Conservation (phyloP, 2,888 invertebrate species). For the Agonum fuliginosum region DNA sequence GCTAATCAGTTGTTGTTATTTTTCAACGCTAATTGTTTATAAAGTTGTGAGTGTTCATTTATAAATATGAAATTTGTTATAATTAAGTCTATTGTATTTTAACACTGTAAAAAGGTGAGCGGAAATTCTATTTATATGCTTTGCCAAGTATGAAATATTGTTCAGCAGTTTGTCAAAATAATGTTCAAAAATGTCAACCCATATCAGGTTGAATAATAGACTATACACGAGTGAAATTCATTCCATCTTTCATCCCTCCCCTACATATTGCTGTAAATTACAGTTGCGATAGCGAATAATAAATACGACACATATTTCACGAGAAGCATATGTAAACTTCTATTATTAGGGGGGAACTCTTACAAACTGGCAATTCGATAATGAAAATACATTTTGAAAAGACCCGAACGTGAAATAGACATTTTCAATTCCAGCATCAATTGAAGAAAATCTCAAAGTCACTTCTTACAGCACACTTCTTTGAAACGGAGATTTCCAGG, state of each 20-base stretch:
- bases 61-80: too few relatives aligned
- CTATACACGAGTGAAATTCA: background rate
- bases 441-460: slow-evolving; percentile 18
- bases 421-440: background rate
- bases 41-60: too few relatives aligned
- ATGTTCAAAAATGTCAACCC: slow-evolving; percentile 3
- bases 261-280: background rate
- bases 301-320: background rate
- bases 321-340: background rate
- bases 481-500: background rate
- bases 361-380: background rate
- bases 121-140: slow-evolving; percentile 1
- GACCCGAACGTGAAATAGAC: background rate
- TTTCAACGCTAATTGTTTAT: too few relatives aligned
- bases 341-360: background rate
- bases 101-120: background rate
- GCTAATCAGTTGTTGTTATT: too few relatives aligned
- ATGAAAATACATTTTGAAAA: background rate
- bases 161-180: slow-evolving; percentile 1
- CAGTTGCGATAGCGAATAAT: background rate
- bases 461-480: background rate
- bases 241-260: too few relatives aligned
- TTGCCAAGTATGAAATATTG: background rate
- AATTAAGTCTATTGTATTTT: background rate
- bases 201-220: slow-evolving; percentile 7